phyloP scores from a whole-genome alignment of 2,888 invertebrate genomes.

The Rhagonycha lutea region DNA sequence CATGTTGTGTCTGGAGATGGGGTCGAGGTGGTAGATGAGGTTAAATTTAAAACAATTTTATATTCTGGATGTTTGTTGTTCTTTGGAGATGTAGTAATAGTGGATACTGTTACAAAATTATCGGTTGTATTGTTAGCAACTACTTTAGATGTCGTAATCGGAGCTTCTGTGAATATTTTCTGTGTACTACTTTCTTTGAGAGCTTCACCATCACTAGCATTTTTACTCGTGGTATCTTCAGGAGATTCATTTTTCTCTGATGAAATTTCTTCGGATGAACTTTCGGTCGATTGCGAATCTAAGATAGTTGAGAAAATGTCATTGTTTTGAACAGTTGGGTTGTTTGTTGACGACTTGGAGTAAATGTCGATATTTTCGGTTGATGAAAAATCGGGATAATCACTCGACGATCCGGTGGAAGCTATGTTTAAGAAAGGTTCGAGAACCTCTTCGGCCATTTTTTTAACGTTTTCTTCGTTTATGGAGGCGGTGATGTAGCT shows the following conservation, averaged over 20 bases:
- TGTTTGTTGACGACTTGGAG: neutral
- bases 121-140: neutral
- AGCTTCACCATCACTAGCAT: neutral
- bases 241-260: neutral
- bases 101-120: neutral
- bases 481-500: neutral
- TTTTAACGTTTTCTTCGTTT: neutral
- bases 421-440: slow-evolving; percentile 9
- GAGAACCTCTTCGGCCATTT: neutral
- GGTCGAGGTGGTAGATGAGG: slow-evolving; percentile 23
- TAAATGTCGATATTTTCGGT: slow-evolving; percentile 12
- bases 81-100: neutral
- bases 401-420: neutral
- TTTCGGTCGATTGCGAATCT: neutral
- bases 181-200: neutral
- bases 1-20: slow-evolving; percentile 48
- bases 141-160: neutral
- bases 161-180: neutral
- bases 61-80: slow-evolving; percentile 18
- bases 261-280: neutral
- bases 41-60: slow-evolving; percentile 23
- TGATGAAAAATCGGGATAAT: slow-evolving; percentile 12
- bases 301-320: neutral
- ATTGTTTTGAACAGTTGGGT: neutral
- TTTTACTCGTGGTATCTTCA: neutral